Percentiles rank a stretch among this genome's conserved stretches.
Evolutionary conservation across 2,888 invertebrate species (phyloP).

Genomic region (Druceiella hillmani): DNA sequence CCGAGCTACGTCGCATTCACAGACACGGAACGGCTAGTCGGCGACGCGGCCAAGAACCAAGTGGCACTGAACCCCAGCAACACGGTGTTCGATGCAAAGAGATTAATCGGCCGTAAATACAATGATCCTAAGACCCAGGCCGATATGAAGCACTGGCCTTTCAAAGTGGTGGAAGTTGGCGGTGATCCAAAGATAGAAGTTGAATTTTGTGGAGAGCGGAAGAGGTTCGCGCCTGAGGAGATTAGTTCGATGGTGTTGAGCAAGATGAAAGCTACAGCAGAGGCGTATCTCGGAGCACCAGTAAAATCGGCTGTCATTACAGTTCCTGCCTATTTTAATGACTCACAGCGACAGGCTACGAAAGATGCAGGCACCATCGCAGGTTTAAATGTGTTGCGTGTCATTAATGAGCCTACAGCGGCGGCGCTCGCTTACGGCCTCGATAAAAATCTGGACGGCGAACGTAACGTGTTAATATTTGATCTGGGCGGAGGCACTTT

Average conservation of each 20-base stretch:
- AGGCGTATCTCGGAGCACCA: slow-evolving; percentile 61
- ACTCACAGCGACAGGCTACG: slow-evolving; percentile 70
- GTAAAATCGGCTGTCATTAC: slow-evolving; percentile 74
- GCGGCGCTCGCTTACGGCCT: slow-evolving; percentile 69
- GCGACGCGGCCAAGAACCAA: slow-evolving; percentile 85
- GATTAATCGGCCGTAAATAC: slow-evolving; percentile 74
- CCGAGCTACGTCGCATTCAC: slow-evolving; percentile 86
- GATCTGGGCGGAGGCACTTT: slow-evolving; percentile 66
- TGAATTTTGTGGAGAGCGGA: slow-evolving; percentile 59
- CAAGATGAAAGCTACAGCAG: slow-evolving; percentile 60
- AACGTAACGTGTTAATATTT: slow-evolving; percentile 59
- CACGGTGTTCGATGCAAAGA: slow-evolving; percentile 68
- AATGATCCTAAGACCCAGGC: slow-evolving; percentile 69
- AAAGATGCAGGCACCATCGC: slow-evolving; percentile 78
- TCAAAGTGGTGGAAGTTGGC: slow-evolving; percentile 60
- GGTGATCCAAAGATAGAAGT: slow-evolving; percentile 65
- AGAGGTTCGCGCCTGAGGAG: slow-evolving; percentile 64
- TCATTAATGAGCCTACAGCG: slow-evolving; percentile 79
- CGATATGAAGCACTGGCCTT: slow-evolving; percentile 83
- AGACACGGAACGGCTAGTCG: slow-evolving; percentile 76
- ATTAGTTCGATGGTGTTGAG: slow-evolving; percentile 62
- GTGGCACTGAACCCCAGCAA: slow-evolving; percentile 71
- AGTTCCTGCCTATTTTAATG: slow-evolving; percentile 76
- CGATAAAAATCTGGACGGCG: slow-evolving; percentile 60
- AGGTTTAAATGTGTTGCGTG: slow-evolving; percentile 73